Conservation (phyloP, 2,888 invertebrate species). For the Archaeoteleia sp. region DNA sequence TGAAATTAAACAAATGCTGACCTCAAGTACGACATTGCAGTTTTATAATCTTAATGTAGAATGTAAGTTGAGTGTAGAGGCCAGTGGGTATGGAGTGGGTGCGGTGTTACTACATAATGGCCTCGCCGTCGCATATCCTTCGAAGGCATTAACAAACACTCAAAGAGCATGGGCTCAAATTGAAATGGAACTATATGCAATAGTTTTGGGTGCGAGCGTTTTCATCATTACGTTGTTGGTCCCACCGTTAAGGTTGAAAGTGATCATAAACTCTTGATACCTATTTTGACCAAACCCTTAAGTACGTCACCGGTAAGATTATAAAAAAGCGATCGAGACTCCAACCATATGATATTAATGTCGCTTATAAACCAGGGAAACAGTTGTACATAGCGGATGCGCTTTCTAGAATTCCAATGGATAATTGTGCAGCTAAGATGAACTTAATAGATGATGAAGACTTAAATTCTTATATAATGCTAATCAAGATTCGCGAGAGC, state of each 20-base stretch:
- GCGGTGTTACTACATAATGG: conserved; percentile 64
- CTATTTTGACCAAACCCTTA: conserved; percentile 43
- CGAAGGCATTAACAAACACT: conserved; percentile 28
- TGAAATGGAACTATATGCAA: conserved; percentile 51
- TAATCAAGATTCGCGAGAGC: too few species aligned
- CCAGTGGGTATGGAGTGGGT: conserved; percentile 56
- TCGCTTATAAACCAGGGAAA: conserved; percentile 32
- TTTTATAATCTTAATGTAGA: conserved; percentile 1
- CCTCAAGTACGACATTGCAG: neutral
- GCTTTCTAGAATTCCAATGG: neutral
- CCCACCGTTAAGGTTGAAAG: conserved; percentile 43
- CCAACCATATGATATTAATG: conserved; percentile 40
- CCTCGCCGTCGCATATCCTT: conserved; percentile 62
- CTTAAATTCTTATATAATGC: too few species aligned
- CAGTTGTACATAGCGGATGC: conserved; percentile 13
- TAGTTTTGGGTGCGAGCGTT: conserved; percentile 51
- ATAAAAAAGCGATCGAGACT: conserved; percentile 42
- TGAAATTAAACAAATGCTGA: neutral
- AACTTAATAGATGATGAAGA: too few species aligned
- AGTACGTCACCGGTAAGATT: conserved; percentile 31
- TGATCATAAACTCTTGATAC: conserved; percentile 49
- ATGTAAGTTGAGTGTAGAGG: conserved; percentile 53
- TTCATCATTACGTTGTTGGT: conserved; percentile 51
- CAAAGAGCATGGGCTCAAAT: conserved; percentile 50
- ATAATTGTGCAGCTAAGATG: too few species aligned